Conservation (phyloP, 2,113 vertebrate species). For the Isurus oxyrinchus region DNA sequence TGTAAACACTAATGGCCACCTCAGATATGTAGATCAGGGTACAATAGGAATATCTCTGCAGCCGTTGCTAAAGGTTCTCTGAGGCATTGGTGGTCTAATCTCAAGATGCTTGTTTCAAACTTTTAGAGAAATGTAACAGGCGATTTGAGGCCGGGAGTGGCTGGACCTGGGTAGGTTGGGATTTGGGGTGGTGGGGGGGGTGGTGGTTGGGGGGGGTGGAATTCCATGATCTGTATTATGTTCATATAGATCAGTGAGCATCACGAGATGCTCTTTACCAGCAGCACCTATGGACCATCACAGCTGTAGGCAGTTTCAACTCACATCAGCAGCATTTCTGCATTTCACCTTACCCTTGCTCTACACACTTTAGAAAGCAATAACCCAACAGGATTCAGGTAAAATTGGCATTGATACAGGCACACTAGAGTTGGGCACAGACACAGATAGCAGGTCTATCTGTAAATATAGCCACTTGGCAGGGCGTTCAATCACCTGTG, state of each 20-base stretch:
- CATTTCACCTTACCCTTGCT: background rate
- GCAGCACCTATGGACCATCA: background rate
- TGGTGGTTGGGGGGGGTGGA: no score
- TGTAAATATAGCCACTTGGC: slow-evolving; percentile 11
- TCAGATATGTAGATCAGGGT: background rate
- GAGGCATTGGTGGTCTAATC: background rate
- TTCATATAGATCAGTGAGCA: background rate
- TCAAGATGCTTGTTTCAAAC: background rate
- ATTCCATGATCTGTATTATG: background rate
- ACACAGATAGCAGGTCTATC: background rate
- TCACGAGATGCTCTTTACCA: background rate
- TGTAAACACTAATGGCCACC: background rate
- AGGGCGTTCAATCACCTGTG: background rate
- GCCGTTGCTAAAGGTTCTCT: background rate
- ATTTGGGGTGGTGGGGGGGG: no score
- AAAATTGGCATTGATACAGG: background rate
- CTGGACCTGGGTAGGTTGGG: no score
- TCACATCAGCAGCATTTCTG: background rate
- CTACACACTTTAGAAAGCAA: background rate
- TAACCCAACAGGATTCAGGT: background rate
- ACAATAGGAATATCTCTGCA: background rate
- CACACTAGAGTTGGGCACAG: background rate
- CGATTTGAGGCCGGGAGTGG: background rate
- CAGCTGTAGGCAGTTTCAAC: background rate
- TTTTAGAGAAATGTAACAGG: background rate